Percentiles rank a stretch among this genome's conserved stretches.
Evolutionary conservation across 2,888 invertebrate species (phyloP).

Genomic region (Eustalomyia histrio): DNA sequence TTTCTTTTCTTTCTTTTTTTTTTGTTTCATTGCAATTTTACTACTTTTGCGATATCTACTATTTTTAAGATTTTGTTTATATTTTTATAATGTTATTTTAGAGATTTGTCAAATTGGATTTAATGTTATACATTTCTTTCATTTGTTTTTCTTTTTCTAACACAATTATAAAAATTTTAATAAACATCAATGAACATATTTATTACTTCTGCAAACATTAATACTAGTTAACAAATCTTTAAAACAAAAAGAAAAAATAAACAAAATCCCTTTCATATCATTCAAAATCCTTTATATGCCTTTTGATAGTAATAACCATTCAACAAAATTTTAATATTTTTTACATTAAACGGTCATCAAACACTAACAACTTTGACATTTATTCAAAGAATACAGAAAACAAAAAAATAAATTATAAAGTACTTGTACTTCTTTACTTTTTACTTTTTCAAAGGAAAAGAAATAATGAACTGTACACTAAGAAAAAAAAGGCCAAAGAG

Average conservation of each 20-base stretch:
- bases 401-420: background rate
- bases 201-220: too few relatives aligned
- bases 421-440: background rate
- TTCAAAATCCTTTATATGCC: background rate
- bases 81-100: too few relatives aligned
- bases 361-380: slow-evolving; percentile 55
- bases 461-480: background rate
- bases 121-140: too few relatives aligned
- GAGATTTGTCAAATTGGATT: too few relatives aligned
- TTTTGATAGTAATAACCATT: background rate
- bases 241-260: background rate
- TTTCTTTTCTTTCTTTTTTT: too few relatives aligned
- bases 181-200: too few relatives aligned
- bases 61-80: too few relatives aligned
- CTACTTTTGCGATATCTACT: too few relatives aligned
- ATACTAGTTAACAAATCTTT: too few relatives aligned
- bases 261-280: background rate
- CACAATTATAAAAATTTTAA: too few relatives aligned
- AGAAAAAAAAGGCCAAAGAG: slow-evolving; percentile 52
- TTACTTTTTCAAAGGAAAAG: background rate
- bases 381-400: slow-evolving; percentile 3
- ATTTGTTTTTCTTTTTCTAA: too few relatives aligned
- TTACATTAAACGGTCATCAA: slow-evolving; percentile 46
- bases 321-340: slow-evolving; percentile 3
- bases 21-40: too few relatives aligned